These are phyloP conservation scores for Lepidurus apus DNA, from an alignment of 1,140 invertebrate genomes.

Conservation along the genomic window DNA sequence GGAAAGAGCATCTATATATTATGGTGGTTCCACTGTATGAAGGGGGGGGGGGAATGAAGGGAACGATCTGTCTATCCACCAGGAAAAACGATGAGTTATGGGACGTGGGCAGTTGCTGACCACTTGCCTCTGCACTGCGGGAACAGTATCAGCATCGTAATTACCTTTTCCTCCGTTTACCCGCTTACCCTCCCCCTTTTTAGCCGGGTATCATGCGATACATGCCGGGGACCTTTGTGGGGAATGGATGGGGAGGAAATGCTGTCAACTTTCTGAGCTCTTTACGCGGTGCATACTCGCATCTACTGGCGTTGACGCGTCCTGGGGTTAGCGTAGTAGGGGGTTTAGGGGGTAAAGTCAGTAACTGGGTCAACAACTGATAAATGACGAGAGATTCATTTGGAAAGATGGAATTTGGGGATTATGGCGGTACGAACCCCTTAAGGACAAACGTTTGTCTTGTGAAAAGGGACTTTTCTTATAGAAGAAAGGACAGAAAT, in stretches of 20 bases:
- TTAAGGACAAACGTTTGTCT: no score
- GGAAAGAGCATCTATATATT: neutral
- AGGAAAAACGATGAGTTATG: neutral
- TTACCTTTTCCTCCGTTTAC: neutral
- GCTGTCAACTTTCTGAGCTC: neutral
- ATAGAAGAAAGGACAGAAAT: no score
- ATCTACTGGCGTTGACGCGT: neutral
- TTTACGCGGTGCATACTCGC: neutral
- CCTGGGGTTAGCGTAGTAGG: neutral
- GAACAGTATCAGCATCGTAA: constrained; percentile 4
- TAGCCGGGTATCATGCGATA: neutral
- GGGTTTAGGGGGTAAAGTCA: neutral
- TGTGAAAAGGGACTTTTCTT: no score
- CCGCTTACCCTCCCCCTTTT: neutral
- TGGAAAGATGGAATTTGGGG: neutral
- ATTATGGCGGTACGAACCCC: no score
- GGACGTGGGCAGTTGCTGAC: neutral
- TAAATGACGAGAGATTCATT: neutral
- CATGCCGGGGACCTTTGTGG: neutral
- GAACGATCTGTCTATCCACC: neutral
- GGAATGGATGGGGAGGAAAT: neutral
- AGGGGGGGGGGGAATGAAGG: neutral
- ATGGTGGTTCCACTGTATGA: neutral
- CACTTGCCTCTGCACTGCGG: constrained; percentile 20
- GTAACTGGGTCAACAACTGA: neutral